These are phyloP conservation scores for Grus americana DNA, from an alignment of 2,113 vertebrate genomes.

Conservation along the genomic window DNA sequence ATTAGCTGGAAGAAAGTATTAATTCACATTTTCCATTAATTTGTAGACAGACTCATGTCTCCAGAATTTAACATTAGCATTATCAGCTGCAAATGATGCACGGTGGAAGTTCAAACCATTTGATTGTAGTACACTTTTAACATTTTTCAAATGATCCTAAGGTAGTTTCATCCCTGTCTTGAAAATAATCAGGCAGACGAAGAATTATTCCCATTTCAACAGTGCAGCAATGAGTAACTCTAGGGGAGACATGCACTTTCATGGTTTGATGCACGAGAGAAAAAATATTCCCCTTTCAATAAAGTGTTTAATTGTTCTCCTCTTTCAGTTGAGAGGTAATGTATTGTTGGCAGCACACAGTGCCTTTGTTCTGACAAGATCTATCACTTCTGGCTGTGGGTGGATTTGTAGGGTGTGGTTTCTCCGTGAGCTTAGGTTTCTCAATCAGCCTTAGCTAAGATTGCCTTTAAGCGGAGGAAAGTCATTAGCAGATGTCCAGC, in stretches of 20 bases:
- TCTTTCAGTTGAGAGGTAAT: constrained; percentile 22
- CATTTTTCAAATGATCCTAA: not conserved
- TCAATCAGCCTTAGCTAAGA: not conserved
- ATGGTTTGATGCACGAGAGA: constrained; percentile 31
- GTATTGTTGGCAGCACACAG: constrained; percentile 40
- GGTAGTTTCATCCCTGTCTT: constrained; percentile 21
- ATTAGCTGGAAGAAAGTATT: constrained; percentile 51
- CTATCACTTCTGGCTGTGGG: not conserved
- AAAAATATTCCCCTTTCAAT: constrained; percentile 59
- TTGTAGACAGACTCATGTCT: constrained; percentile 60
- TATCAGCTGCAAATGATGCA: constrained; percentile 17
- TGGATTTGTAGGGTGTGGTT: not conserved
- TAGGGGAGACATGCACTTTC: constrained; percentile 19
- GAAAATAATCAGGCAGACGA: not conserved
- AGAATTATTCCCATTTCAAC: constrained; percentile 58
- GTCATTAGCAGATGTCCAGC: not conserved
- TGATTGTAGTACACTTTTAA: constrained; percentile 32
- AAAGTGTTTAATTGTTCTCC: constrained; percentile 52
- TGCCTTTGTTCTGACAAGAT: not conserved
- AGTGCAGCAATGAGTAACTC: constrained; percentile 28
- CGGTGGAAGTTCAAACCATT: constrained; percentile 55
- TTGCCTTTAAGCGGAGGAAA: not conserved
- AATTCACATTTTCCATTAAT: constrained; percentile 64
- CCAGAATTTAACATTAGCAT: constrained; percentile 51
- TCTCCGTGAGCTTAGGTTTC: not conserved